Evolutionary conservation across 2,113 vertebrate species (phyloP).

Genomic region (Pipa parva): DNA sequence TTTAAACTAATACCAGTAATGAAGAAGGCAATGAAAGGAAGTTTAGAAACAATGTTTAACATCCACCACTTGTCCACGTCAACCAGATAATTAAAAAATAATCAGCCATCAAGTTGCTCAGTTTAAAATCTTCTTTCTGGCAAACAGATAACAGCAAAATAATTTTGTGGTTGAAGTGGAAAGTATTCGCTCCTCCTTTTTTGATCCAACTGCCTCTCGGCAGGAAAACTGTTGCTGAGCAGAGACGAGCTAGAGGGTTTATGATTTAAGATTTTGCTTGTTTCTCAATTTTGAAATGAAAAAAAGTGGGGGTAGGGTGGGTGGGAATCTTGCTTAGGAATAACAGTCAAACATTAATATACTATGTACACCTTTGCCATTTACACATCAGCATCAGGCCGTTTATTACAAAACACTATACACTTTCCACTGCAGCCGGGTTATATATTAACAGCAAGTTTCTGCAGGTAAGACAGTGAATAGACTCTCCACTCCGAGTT

Average conservation of each 20-base stretch:
- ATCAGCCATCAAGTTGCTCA: slow-evolving; percentile 81
- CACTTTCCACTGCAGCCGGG: slow-evolving; percentile 90
- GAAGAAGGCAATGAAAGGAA: slow-evolving; percentile 89
- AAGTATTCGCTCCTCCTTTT: slow-evolving; percentile 67
- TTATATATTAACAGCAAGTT: slow-evolving; percentile 85
- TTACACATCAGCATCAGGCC: slow-evolving; percentile 96
- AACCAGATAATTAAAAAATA: slow-evolving; percentile 89
- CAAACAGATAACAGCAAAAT: slow-evolving; percentile 78
- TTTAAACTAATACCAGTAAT: slow-evolving; percentile 90
- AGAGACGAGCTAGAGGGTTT: slow-evolving; percentile 57
- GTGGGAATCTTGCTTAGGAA: slow-evolving; percentile 78
- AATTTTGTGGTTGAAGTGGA: slow-evolving; percentile 80
- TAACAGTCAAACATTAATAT: slow-evolving; percentile 99
- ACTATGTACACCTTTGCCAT: slow-evolving; percentile 98
- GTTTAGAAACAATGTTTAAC: slow-evolving; percentile 89
- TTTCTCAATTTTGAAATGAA: slow-evolving; percentile 62
- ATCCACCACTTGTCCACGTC: slow-evolving; percentile 93
- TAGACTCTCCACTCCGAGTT: slow-evolving; percentile 82
- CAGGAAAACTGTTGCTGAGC: slow-evolving; percentile 86
- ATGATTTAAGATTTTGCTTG: slow-evolving; percentile 12
- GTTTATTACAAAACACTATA: slow-evolving; percentile 93
- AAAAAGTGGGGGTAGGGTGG: slow-evolving; percentile 54
- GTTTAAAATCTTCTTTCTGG: slow-evolving; percentile 83
- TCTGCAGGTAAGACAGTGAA: slow-evolving; percentile 84
- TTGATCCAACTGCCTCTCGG: slow-evolving; percentile 75